phyloP scores from a whole-genome alignment of 2,113 vertebrate species.

The Pterocles orientalis region DNA sequence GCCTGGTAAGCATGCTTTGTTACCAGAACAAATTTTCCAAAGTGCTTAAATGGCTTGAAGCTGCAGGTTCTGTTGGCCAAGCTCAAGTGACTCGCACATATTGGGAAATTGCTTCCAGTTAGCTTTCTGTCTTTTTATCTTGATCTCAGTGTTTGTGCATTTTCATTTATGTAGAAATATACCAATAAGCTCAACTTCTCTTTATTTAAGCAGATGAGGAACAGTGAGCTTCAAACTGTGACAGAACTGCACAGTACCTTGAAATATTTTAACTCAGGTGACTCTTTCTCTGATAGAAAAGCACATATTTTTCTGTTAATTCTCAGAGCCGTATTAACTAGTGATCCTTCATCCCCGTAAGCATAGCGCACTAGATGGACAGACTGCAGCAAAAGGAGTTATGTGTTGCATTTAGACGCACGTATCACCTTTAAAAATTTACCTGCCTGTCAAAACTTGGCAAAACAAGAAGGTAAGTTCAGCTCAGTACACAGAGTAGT shows the following conservation, averaged over 20 bases:
- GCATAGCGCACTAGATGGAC: not conserved
- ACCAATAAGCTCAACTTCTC: not conserved
- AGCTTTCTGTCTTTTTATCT: not conserved
- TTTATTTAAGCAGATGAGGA: not conserved
- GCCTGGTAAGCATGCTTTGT: not conserved
- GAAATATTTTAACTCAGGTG: not conserved
- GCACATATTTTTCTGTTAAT: not conserved
- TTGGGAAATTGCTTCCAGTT: not conserved
- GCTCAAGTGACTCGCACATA: not conserved
- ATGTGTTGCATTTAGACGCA: not conserved
- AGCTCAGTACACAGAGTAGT: not conserved
- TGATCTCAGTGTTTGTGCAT: not conserved
- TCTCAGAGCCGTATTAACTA: not conserved
- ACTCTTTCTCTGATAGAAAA: not conserved
- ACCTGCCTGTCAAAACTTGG: not conserved
- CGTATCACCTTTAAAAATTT: not conserved
- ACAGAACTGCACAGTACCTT: not conserved
- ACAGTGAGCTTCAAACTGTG: not conserved
- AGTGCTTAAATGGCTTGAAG: constrained; percentile 1
- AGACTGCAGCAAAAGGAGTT: not conserved
- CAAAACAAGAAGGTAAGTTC: not conserved
- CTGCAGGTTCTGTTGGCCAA: not conserved
- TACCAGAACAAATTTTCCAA: not conserved
- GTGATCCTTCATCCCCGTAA: not conserved
- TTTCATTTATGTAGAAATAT: not conserved